phyloP scores from a whole-genome alignment of 2,888 invertebrate species.

The Deroplatys truncata region DNA sequence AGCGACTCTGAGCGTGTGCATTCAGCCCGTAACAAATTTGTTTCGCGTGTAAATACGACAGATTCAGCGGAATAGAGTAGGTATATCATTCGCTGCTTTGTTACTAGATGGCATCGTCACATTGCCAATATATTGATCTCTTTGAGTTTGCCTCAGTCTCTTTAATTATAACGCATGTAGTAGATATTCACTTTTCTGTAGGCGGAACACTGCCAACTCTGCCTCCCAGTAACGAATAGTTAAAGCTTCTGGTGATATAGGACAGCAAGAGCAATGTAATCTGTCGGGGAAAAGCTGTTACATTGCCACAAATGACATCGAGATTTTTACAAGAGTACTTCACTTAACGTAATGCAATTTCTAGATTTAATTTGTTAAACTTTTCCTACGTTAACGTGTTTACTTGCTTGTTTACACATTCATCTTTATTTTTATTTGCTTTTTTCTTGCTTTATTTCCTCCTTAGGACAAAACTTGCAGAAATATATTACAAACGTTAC shows the following conservation, averaged over 20 bases:
- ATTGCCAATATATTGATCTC: not conserved
- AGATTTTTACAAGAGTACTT: too few species aligned
- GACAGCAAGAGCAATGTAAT: not conserved
- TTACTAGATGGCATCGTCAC: not conserved
- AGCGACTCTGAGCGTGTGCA: not conserved
- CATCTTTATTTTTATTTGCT: too few species aligned
- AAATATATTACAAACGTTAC: too few species aligned
- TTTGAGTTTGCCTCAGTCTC: not conserved
- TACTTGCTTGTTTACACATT: too few species aligned
- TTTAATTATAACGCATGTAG: not conserved
- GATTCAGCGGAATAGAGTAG: not conserved
- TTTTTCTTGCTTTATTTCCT: too few species aligned
- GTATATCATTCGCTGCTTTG: not conserved
- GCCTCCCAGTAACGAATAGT: not conserved
- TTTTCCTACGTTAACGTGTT: too few species aligned
- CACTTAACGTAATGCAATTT: too few species aligned
- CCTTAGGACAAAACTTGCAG: too few species aligned
- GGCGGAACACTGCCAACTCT: not conserved
- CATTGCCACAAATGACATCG: too few species aligned
- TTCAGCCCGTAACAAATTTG: not conserved
- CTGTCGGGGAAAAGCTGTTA: too few species aligned
- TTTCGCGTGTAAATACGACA: not conserved
- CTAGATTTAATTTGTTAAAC: too few species aligned
- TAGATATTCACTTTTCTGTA: not conserved
- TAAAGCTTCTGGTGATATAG: not conserved